Conservation (phyloP, 2,888 invertebrate genomes). For the Incurvaria masculella region DNA sequence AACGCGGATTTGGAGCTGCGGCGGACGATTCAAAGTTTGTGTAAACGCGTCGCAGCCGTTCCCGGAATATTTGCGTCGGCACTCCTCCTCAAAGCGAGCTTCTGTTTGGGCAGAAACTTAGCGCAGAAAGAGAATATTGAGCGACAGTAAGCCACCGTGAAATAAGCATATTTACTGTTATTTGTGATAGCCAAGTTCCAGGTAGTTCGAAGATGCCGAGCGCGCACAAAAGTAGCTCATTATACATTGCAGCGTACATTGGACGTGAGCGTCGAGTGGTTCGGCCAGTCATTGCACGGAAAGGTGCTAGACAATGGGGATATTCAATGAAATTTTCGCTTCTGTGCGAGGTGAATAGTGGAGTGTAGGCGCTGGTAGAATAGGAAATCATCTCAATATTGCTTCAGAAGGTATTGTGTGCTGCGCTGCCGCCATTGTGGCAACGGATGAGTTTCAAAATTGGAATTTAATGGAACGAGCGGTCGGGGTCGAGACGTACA, state of each 20-base stretch:
- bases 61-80: slow-evolving; percentile 17
- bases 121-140: slow-evolving; percentile 1
- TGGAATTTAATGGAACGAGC: slow-evolving; percentile 45
- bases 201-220: slow-evolving; percentile 3
- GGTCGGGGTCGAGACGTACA: too few species aligned
- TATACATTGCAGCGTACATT: slow-evolving; percentile 12
- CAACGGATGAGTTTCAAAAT: slow-evolving; percentile 36
- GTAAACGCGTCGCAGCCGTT: neutral
- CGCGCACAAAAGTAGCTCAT: slow-evolving; percentile 14
- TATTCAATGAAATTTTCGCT: slow-evolving; percentile 9
- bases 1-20: slow-evolving; percentile 2
- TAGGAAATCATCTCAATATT: slow-evolving; percentile 4
- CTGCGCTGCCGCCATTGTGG: slow-evolving; percentile 23
- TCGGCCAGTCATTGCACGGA: slow-evolving; percentile 15
- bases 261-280: slow-evolving; percentile 7
- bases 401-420: slow-evolving; percentile 22
- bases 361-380: slow-evolving; percentile 1
- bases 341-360: slow-evolving; percentile 13
- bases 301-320: slow-evolving; percentile 16
- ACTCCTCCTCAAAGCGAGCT: slow-evolving; percentile 13
- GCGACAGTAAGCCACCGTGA: slow-evolving; percentile 26
- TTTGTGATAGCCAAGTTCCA: slow-evolving; percentile 25
- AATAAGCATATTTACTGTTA: slow-evolving; percentile 18
- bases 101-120: slow-evolving; percentile 10
- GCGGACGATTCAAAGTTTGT: slow-evolving; percentile 4